Evolutionary conservation across 1,140 invertebrate species (phyloP).

Genomic region (Hetaerina americana): DNA sequence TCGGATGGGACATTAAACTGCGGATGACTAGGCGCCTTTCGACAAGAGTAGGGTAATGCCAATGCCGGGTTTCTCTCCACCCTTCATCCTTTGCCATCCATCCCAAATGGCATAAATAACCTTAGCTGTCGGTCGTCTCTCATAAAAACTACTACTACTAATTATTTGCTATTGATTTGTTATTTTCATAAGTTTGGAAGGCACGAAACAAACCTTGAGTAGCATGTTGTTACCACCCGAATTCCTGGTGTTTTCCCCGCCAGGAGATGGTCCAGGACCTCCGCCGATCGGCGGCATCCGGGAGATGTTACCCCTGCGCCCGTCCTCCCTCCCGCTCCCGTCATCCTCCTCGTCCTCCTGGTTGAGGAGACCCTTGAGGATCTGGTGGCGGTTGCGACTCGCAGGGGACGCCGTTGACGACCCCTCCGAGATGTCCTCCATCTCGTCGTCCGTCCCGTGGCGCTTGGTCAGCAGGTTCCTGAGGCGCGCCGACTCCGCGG

Average conservation of each 20-base stretch:
- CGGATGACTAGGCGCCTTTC: no score
- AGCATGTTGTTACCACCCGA: constrained; percentile 51
- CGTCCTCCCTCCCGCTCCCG: constrained; percentile 20
- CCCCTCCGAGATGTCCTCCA: constrained; percentile 25
- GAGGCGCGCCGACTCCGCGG: constrained; percentile 46
- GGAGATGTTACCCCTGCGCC: constrained; percentile 19
- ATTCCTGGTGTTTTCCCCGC: constrained; percentile 20
- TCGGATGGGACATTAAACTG: no score
- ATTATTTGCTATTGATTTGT: no score
- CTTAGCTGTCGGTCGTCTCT: no score
- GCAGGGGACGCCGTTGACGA: constrained; percentile 20
- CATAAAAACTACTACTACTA: no score
- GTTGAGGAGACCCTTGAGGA: constrained; percentile 65
- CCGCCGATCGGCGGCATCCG: constrained; percentile 17
- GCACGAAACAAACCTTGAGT: no score
- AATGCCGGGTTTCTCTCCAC: no score
- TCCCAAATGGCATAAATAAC: no score
- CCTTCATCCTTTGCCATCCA: no score
- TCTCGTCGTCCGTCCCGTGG: constrained; percentile 24
- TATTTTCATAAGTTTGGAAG: no score
- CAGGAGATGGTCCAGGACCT: constrained; percentile 16
- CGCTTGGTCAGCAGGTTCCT: constrained; percentile 47
- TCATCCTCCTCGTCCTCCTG: constrained; percentile 67
- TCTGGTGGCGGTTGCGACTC: constrained; percentile 37
- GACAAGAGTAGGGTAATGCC: no score